These are phyloP conservation scores for Adelphocoris suturalis DNA, from an alignment of 2,888 invertebrate species.

Conservation along the genomic window DNA sequence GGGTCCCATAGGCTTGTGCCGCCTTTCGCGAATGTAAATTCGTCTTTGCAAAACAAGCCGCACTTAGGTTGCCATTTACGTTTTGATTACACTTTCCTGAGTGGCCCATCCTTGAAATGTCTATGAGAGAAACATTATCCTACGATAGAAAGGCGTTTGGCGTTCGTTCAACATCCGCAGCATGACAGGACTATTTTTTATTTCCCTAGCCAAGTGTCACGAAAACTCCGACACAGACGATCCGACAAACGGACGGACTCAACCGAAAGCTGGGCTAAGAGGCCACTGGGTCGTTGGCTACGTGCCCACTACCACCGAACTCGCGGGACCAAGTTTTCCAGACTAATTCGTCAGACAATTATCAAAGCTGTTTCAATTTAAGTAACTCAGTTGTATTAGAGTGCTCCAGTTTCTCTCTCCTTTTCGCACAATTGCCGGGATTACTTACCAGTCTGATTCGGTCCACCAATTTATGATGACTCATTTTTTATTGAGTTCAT, in stretches of 20 bases:
- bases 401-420: background rate
- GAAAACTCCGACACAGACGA: background rate
- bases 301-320: background rate
- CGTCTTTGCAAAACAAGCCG: no score
- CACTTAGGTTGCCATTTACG: no score
- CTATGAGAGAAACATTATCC: no score
- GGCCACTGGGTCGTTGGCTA: background rate
- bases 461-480: background rate
- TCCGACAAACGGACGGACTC: background rate
- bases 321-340: background rate
- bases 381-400: background rate
- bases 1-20: no score
- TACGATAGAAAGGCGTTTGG: background rate
- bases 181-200: background rate
- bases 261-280: background rate
- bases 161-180: background rate
- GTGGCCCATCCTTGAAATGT: no score
- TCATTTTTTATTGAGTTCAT: background rate
- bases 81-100: no score
- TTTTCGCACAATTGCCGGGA: no score
- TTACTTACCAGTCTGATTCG: background rate
- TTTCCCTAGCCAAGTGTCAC: no score
- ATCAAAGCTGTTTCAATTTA: constrained; percentile 7
- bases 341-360: background rate
- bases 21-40: no score